These are phyloP conservation scores for Poecilia gillii DNA, from an alignment of 2,797 vertebrate genomes.

Conservation along the genomic window DNA sequence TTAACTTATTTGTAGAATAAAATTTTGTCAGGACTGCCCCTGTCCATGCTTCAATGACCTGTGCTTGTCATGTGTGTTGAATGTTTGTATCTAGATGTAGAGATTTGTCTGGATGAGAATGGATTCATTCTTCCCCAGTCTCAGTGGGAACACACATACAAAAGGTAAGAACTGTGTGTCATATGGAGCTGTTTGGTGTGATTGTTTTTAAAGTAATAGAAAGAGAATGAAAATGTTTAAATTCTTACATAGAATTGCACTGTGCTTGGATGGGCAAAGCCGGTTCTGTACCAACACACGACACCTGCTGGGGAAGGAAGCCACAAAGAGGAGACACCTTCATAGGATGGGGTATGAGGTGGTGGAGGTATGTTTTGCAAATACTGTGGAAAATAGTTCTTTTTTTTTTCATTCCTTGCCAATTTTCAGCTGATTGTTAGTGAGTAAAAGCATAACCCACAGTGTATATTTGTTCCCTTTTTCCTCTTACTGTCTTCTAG, in stretches of 20 bases:
- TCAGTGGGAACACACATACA: slow-evolving; percentile 51
- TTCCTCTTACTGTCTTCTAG: slow-evolving; percentile 22
- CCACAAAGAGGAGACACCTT: slow-evolving; percentile 59
- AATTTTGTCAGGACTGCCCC: neutral
- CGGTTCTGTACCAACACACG: slow-evolving; percentile 57
- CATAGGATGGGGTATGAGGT: slow-evolving; percentile 45
- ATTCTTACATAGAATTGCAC: slow-evolving; percentile 27
- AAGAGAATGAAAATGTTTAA: neutral
- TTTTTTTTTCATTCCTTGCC: neutral
- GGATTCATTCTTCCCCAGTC: slow-evolving; percentile 51
- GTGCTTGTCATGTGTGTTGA: neutral
- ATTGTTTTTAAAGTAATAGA: neutral
- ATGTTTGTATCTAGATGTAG: slow-evolving; percentile 49
- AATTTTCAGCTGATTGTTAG: neutral
- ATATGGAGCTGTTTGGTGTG: neutral
- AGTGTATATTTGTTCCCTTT: neutral
- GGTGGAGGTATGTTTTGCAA: slow-evolving; percentile 43
- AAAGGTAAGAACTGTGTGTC: slow-evolving; percentile 20
- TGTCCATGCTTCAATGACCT: neutral
- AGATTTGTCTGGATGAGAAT: slow-evolving; percentile 54
- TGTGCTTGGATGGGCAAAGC: slow-evolving; percentile 52
- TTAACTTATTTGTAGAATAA: neutral
- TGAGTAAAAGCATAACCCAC: neutral
- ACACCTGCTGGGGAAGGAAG: slow-evolving; percentile 61
- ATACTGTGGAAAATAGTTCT: neutral